phyloP scores from a whole-genome alignment of 2,888 invertebrate species.

The Apoderus coryli region DNA sequence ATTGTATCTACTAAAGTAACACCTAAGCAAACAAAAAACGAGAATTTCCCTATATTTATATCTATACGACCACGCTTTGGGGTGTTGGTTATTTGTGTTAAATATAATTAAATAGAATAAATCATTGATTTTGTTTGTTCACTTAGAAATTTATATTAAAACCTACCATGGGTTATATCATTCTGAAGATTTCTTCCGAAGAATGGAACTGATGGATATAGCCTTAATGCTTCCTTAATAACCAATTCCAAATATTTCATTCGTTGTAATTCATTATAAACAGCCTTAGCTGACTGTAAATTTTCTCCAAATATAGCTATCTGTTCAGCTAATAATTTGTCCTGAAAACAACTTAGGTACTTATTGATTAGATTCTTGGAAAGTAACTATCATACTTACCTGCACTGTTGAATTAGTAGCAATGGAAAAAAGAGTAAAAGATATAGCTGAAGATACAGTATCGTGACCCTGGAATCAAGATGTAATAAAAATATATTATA shows the following conservation, averaged over 20 bases:
- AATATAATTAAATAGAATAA: too few species aligned
- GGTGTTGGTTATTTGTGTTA: too few species aligned
- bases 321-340: slow-evolving; percentile 27
- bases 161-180: too few species aligned
- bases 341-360: slow-evolving; percentile 19
- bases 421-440: slow-evolving; percentile 16
- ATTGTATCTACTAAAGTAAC: too few species aligned
- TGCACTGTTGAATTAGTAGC: slow-evolving; percentile 18
- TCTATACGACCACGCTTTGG: too few species aligned
- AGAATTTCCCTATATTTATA: too few species aligned
- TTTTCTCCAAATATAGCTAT: slow-evolving; percentile 23
- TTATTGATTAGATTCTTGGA: slow-evolving; percentile 3
- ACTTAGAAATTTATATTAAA: too few species aligned
- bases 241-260: slow-evolving; percentile 12
- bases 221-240: slow-evolving; percentile 13
- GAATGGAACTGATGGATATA: slow-evolving; percentile 14
- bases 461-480: slow-evolving; percentile 19
- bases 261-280: slow-evolving; percentile 18
- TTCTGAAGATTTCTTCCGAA: slow-evolving; percentile 2
- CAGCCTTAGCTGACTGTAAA: slow-evolving; percentile 13
- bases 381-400: slow-evolving; percentile 13
- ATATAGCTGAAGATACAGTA: slow-evolving; percentile 18
- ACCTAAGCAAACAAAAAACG: too few species aligned
- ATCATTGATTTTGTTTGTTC: too few species aligned
- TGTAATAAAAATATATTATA: background rate